phyloP scores from a whole-genome alignment of 2,113 vertebrate species.

The Narcine bancroftii region DNA sequence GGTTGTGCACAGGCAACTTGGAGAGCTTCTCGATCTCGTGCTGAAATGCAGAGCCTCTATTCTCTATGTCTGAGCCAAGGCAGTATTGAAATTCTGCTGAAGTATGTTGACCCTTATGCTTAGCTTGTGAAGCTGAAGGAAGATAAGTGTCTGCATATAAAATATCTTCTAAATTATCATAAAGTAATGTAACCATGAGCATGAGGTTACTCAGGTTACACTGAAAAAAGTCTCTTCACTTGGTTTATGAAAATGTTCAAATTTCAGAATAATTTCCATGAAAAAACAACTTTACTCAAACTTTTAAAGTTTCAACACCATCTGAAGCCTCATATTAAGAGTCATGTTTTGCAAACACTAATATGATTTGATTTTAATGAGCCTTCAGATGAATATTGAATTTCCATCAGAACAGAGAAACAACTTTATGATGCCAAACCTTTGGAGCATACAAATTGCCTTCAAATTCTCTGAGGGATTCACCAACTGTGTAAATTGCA shows the following conservation, averaged over 20 bases:
- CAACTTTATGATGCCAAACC: slow-evolving; percentile 7
- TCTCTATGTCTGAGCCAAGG: background rate
- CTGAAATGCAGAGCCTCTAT: background rate
- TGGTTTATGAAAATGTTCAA: background rate
- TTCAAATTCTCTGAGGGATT: slow-evolving; percentile 20
- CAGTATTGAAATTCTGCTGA: background rate
- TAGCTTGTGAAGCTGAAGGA: background rate
- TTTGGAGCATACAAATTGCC: slow-evolving; percentile 28
- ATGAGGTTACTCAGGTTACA: background rate
- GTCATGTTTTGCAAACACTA: slow-evolving; percentile 8
- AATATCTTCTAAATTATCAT: background rate
- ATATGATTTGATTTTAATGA: slow-evolving; percentile 21
- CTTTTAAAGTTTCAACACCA: background rate
- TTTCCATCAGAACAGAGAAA: slow-evolving; percentile 21
- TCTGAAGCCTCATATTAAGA: background rate
- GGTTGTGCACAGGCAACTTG: no score
- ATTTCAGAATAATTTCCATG: background rate
- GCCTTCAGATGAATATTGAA: background rate
- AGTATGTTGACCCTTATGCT: background rate
- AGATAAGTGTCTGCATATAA: background rate
- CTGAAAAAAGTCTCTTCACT: background rate
- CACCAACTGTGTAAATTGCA: slow-evolving; percentile 27
- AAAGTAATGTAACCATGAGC: background rate
- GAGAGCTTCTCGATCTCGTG: background rate
- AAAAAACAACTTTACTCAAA: background rate